These are phyloP conservation scores for Malurus cyaneus DNA, from an alignment of 2,113 vertebrate species.

Conservation along the genomic window DNA sequence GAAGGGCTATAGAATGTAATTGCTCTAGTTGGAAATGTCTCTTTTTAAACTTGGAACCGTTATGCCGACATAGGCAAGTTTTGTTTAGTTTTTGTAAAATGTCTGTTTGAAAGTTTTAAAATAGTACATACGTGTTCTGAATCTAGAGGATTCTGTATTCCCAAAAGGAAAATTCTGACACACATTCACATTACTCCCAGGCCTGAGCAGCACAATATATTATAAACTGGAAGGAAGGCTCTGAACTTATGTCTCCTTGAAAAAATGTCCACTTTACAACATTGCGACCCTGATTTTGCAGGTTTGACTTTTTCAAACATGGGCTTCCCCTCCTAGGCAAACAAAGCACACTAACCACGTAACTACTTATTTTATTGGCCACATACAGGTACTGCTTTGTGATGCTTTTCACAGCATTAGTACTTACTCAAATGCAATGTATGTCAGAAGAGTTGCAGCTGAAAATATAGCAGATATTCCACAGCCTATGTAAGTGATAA, in stretches of 20 bases:
- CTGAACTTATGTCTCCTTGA: background rate
- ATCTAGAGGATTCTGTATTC: background rate
- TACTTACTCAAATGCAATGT: conserved; percentile 95
- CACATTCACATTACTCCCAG: background rate
- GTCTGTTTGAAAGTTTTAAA: background rate
- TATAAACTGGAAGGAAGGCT: background rate
- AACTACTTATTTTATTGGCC: background rate
- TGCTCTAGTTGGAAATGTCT: background rate
- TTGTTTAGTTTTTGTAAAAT: background rate
- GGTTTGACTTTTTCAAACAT: background rate
- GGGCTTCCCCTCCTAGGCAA: background rate
- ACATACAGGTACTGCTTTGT: background rate
- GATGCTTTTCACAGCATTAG: background rate
- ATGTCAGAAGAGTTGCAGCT: conserved; percentile 92
- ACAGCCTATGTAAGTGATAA: conserved; percentile 93
- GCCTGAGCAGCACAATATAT: background rate
- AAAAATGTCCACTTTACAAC: background rate
- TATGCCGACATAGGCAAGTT: background rate
- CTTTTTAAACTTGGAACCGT: background rate
- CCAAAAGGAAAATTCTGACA: background rate
- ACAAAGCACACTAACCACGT: background rate
- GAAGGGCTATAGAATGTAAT: background rate
- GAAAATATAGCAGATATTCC: conserved; percentile 94
- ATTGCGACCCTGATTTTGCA: background rate
- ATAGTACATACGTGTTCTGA: background rate